Evolutionary conservation across 2,888 invertebrate genomes (phyloP), one percentile per base, ranked within the genome.

Genomic region (Silvanus unidentatus): DNA sequence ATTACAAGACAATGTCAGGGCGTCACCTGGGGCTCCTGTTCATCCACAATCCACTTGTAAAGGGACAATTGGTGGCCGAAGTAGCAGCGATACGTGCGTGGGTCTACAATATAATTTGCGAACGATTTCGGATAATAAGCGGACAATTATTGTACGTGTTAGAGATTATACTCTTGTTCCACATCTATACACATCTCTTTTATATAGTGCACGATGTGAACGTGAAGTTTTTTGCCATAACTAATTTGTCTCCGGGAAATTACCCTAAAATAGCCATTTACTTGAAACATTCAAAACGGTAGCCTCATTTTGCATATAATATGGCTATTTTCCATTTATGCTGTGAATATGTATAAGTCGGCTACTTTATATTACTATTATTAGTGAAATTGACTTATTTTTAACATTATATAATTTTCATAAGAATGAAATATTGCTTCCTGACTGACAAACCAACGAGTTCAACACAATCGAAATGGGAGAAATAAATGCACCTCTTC

Each of bases 71-170:
- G n/a, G n/a, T 49, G 42, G 43, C 48, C 53, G 45, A 50, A 57
- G 55, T 54, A 55, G 54, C 55, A 56, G n/a, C n/a, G n/a, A 61
- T 64, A 60, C 57, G 55, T 69, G 69, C 68, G 69, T 69, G 67
- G 69, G 69, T 63, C 60, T 62, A 59, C 66, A 64, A 65, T 69
- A 68, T 68, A 69, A 69, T 69, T 69, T 69, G 65, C 32, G 32
- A 32, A 5, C 32, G n/a, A 5, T 32, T 32, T 32, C 32, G 13
- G 4, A 32, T 12, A 32, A 12, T 12, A 8, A 3, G n/a, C n/a
- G 3, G n/a, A 12, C 32, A 32, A 12, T 32, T 32, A 32, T 12
- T 12, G 13, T 32, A 32, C n/a, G n/a, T 32, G 3, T 5, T 22
- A 22, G 3, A 22, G 22, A 22, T 22, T 22, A 5, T 22, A 8